Evolutionary conservation across 2,888 invertebrate species (phyloP), one percentile per base, ranked within the genome.

Genomic region (Dryocosmus kuriphilus): DNA sequence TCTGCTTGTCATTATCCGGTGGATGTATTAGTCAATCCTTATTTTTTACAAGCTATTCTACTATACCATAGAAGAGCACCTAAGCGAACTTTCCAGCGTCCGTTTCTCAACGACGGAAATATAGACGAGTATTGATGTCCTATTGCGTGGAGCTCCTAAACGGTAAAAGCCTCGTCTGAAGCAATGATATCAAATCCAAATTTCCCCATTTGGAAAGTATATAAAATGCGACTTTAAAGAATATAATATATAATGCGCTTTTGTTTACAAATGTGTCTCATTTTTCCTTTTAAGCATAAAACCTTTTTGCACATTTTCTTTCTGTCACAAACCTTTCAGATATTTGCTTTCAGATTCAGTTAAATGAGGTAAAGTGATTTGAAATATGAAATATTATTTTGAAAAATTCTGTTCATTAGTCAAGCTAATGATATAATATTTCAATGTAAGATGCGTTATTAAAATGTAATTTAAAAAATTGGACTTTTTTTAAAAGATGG

Each of bases 1-100:
- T 75, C 71, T 73, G 77, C 78, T 77, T 80, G 80, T 80, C 78
- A 79, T 77, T 80, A 80, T 80, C 80, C 75, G 75, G 77, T 79
- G 51, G 77, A 79, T 75, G 77, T 57, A 76, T 81, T 81, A 75
- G 76, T 78, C 79, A 81, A 81, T 81, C 35, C 51, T 38, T 62
- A 77, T 77, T 79, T 79, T 79, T 61, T 78, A 79, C 78, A 81
- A 78, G 73, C 79, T 41, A 79, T 81, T 81, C 81, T 79, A 74
- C 32, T 38, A 24, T 67, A 32, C 61, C 19, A 51, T 75, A 19
- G 30, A 77, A 75, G 35, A 75, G 38, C 38, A 27, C 46, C 35
- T 32, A 62, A 51, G 74, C 55, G 35, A 67, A 73, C 55, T 76
- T 75, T 27, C 67, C 16, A 41, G 19, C 35, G 24, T 75, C 27